A percentile compares a stretch with the other conserved stretches of the same genome.
phyloP scores from a whole-genome alignment of 37 sponge, comb jelly and placozoan species.

The Cliona cf. orientalis region DNA sequence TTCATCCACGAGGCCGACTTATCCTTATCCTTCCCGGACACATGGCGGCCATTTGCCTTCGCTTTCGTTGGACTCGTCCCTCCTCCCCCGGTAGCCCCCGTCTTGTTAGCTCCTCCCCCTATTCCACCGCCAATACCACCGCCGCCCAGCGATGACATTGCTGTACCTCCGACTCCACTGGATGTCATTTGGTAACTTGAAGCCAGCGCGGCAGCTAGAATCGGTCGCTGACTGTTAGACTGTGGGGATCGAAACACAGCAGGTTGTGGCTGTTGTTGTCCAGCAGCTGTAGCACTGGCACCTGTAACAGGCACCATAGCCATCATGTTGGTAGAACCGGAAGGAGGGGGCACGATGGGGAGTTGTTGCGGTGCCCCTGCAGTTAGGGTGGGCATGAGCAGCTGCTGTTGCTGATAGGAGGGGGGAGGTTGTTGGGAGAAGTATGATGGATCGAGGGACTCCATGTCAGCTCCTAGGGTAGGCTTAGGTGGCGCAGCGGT shows the following conservation, averaged over 20 bases:
- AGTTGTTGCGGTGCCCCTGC: background rate
- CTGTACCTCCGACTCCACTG: too few species aligned
- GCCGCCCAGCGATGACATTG: too few species aligned
- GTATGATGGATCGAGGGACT: conserved; percentile 14
- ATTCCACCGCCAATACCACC: background rate
- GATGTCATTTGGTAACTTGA: too few species aligned
- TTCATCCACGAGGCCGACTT: conserved; percentile 64
- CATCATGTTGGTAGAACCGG: background rate
- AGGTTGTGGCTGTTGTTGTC: background rate
- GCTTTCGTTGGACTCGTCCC: background rate
- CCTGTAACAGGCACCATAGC: background rate
- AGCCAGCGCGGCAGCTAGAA: background rate
- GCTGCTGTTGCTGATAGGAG: background rate
- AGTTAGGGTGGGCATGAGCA: background rate
- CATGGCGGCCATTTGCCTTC: background rate
- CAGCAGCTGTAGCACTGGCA: background rate
- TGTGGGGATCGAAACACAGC: conserved; percentile 15
- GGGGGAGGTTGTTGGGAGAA: background rate
- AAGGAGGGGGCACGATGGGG: background rate
- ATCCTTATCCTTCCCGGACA: conserved; percentile 6
- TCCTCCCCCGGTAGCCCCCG: background rate
- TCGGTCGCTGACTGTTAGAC: background rate
- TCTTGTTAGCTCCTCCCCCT: background rate
- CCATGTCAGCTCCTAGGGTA: background rate
- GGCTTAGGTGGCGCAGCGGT: too few species aligned